Evolutionary conservation across 2,888 invertebrate species (phyloP).

Genomic region (Diadromus collaris): DNA sequence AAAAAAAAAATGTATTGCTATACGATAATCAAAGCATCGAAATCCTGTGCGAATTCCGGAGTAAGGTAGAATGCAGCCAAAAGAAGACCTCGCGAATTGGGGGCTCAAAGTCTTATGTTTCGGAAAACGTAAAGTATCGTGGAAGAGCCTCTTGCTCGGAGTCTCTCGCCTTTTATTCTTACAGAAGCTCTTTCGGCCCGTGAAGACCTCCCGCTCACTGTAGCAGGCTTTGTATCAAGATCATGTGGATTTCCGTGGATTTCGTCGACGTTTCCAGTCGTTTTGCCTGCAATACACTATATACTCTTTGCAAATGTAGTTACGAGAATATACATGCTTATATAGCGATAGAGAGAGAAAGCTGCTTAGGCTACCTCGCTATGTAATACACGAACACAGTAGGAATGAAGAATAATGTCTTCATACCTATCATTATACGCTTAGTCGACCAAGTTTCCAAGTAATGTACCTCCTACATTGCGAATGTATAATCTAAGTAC

Average conservation of each 20-base stretch:
- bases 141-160: conserved; percentile 6
- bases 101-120: conserved; percentile 13
- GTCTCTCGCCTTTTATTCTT: conserved; percentile 14
- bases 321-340: background rate
- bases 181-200: background rate
- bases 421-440: conserved; percentile 43
- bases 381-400: conserved; percentile 10
- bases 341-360: background rate
- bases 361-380: background rate
- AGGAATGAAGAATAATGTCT: conserved; percentile 46
- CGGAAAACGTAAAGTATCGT: conserved; percentile 2
- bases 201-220: conserved; percentile 23
- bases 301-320: background rate
- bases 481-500: conserved; percentile 30
- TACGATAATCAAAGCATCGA: background rate
- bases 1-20: too few species aligned
- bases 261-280: conserved; percentile 32
- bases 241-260: conserved; percentile 56
- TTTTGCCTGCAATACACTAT: background rate
- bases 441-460: background rate
- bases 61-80: conserved; percentile 12
- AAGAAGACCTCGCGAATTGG: conserved; percentile 1
- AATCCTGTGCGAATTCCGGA: background rate
- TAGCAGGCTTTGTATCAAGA: conserved; percentile 46
- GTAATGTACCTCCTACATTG: background rate